These are phyloP conservation scores for Digitonthophagus gazella DNA, from an alignment of 2,888 invertebrate species.

Conservation along the genomic window DNA sequence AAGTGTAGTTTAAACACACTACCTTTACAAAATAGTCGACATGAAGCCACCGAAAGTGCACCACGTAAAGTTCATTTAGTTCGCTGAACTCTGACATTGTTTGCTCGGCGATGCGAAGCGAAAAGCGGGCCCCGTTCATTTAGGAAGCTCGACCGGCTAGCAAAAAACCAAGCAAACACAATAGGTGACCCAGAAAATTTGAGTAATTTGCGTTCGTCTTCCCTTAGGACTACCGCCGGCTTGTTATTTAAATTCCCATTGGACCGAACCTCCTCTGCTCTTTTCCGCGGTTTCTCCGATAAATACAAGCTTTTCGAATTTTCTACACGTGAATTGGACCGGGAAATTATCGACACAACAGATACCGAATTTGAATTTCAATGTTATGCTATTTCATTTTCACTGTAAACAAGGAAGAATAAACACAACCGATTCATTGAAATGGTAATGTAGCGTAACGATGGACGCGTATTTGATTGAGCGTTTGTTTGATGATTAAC, in stretches of 20 bases:
- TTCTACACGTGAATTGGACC: not conserved
- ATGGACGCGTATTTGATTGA: not conserved
- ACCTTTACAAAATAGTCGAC: too few relatives aligned
- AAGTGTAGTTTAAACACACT: not conserved
- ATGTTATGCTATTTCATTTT: not conserved
- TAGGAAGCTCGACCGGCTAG: not conserved
- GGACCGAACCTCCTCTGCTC: not conserved
- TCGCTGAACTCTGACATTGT: not conserved
- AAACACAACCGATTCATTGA: not conserved
- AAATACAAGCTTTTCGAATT: not conserved
- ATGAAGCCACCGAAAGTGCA: not conserved
- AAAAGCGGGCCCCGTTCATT: not conserved
- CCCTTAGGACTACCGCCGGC: not conserved
- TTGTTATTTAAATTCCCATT: not conserved
- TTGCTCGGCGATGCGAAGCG: not conserved
- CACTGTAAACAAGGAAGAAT: not conserved
- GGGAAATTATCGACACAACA: too few relatives aligned
- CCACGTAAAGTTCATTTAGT: not conserved
- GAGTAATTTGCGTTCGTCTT: not conserved
- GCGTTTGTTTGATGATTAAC: not conserved
- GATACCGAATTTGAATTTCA: not conserved
- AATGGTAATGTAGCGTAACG: not conserved
- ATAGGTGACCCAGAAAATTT: not conserved
- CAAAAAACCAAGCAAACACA: not conserved
- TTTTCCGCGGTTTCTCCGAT: not conserved